Conservation (phyloP, 2,888 invertebrate genomes). For the Parapristionchus giblindavisi region DNA sequence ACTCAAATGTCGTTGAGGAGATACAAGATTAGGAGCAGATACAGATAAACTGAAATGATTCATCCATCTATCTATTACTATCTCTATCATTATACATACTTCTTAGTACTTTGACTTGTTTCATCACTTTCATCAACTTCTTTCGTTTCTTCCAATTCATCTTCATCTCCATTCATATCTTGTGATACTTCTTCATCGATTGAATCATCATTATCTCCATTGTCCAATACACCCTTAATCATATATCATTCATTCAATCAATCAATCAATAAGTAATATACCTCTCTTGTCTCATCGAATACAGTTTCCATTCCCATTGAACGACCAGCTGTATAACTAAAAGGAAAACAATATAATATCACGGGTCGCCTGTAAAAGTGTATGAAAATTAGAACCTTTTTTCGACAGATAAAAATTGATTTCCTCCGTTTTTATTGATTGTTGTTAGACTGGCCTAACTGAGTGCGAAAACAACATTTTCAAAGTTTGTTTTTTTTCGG, state of each 20-base stretch:
- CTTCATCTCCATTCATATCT: conserved; percentile 5
- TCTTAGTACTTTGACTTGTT: conserved; percentile 12
- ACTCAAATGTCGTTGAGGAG: conserved; percentile 42
- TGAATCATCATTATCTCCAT: conserved; percentile 11
- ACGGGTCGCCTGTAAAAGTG: too few relatives aligned
- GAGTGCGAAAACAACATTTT: too few relatives aligned
- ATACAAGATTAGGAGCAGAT: conserved; percentile 56
- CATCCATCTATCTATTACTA: background rate
- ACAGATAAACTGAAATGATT: conserved; percentile 47
- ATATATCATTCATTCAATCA: background rate
- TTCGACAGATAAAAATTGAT: too few relatives aligned
- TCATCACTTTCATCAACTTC: conserved; percentile 20
- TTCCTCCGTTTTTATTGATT: too few relatives aligned
- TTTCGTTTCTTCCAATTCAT: conserved; percentile 30
- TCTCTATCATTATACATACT: conserved; percentile 7
- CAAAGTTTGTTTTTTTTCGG: too few relatives aligned
- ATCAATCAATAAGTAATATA: background rate
- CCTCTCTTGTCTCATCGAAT: conserved; percentile 32
- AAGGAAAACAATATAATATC: too few relatives aligned
- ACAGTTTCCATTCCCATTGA: conserved; percentile 27
- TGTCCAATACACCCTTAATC: background rate
- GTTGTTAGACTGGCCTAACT: too few relatives aligned
- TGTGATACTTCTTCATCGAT: background rate
- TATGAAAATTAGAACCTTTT: too few relatives aligned
- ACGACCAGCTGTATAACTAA: conserved; percentile 20